phyloP scores from a whole-genome alignment of 2,797 vertebrate species.

The Molossus molossus region DNA sequence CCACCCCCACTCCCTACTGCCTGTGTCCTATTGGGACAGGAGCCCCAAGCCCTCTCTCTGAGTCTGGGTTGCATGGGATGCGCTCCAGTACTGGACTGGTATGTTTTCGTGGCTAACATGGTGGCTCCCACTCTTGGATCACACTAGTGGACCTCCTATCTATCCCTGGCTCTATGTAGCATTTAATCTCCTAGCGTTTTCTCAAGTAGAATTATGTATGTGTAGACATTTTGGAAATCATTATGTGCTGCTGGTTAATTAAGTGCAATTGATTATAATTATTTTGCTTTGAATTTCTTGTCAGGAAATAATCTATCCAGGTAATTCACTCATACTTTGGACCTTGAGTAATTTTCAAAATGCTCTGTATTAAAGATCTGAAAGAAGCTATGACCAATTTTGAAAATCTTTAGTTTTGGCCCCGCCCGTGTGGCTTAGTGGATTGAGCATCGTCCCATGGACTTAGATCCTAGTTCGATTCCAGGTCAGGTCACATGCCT shows the following conservation, averaged over 20 bases:
- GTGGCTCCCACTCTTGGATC: background rate
- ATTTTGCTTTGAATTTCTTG: constrained; percentile 53
- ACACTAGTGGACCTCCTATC: background rate
- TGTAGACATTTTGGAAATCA: constrained; percentile 20
- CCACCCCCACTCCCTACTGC: background rate
- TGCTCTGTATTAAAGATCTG: background rate
- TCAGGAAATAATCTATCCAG: background rate
- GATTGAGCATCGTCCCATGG: too few species aligned
- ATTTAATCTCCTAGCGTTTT: background rate
- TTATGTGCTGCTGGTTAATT: background rate
- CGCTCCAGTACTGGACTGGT: background rate
- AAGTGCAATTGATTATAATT: constrained; percentile 7
- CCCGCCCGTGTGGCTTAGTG: too few species aligned
- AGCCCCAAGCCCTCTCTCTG: background rate
- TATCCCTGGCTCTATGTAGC: background rate
- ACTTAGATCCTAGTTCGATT: too few species aligned
- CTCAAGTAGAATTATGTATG: background rate
- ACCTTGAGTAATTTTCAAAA: constrained; percentile 34
- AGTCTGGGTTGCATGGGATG: background rate
- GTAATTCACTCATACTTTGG: constrained; percentile 16
- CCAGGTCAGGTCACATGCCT: too few species aligned
- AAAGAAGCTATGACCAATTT: background rate
- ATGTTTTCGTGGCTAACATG: background rate
- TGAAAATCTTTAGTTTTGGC: background rate
- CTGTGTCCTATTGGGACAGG: background rate